These are phyloP conservation scores for Paracentrotus lividus DNA, from an alignment of 53 echinoderm and acorn worm genomes.

Conservation along the genomic window DNA sequence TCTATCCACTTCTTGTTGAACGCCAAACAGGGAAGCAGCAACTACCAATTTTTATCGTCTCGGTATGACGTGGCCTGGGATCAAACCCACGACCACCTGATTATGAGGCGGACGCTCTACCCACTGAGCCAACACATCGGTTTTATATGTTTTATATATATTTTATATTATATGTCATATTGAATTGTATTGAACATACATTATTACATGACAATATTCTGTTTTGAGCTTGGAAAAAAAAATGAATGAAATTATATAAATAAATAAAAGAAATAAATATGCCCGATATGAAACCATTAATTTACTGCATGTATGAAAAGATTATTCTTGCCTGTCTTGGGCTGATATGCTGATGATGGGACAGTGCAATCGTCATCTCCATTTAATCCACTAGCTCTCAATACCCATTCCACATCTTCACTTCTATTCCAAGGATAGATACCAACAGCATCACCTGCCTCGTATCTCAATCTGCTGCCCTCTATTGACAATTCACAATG, in stretches of 20 bases:
- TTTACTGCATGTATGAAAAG: not conserved
- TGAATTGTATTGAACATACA: not conserved
- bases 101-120: too few species aligned
- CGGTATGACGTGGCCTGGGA: too few species aligned
- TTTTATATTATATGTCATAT: too few species aligned
- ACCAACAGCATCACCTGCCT: constrained; percentile 66
- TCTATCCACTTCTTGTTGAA: too few species aligned
- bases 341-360: constrained; percentile 67
- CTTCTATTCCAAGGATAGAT: constrained; percentile 60
- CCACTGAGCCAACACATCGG: too few species aligned
- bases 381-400: constrained; percentile 20
- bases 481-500: constrained; percentile 67
- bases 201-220: not conserved
- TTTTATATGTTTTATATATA: too few species aligned
- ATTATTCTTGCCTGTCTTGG: not conserved
- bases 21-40: too few species aligned
- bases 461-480: constrained; percentile 51
- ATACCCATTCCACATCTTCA: constrained; percentile 59
- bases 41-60: too few species aligned
- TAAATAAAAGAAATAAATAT: not conserved
- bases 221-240: too few species aligned
- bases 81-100: too few species aligned
- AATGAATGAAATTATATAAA: not conserved
- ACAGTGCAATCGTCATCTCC: constrained; percentile 38
- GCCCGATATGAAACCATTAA: not conserved